Base-by-base conservation (phyloP, 2,888 invertebrate genomes). In the Embidobia sp. region DNA sequence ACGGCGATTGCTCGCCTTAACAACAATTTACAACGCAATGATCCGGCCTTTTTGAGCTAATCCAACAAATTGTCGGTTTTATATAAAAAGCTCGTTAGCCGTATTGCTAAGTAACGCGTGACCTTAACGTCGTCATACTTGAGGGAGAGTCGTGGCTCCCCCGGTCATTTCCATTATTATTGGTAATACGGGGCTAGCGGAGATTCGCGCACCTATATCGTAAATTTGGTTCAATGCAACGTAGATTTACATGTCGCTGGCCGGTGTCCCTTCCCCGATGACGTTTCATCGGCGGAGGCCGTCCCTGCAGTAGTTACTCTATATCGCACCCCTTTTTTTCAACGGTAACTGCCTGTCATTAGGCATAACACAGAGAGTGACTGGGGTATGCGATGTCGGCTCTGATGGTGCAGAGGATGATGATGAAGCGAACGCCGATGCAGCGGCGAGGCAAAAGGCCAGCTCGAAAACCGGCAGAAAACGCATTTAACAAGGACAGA, bases 401-500 rank as follows among this genome's bases (percentile, higher is more conserved):
- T 67, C 61, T 59, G 70, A 70, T 70, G 70, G 75, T 57, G 70
- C 57, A 26, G 67, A 61, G 74, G 66, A 66, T 66, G 74, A 69
- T 66, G 74, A 66, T 61, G 66, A 67, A 67, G 74, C 64, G 64
- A 64, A 64, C 49, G 29, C 67, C 66, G 33, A 67, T 66, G 67
- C 61, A 53, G 64, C 35, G 44, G 18, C 27, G 64, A 66, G 64
- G 59, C 66, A 75, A 75, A 75, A 69, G 67, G 49, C 63, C 63
- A 49, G 49, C 69, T 49, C 63, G 75, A 59, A 49, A 63, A 75
- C 61, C 49, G 63, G 55, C 63, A 48, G 74, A 81, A 88, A 89
- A 88, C 85, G 88, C 87, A 85, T 89, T 88, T 88, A 88, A 89
- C 89, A 89, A 89, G 89, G 88, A 88, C 89, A 88, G 87, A 88